Evolutionary conservation across 2,888 invertebrate species (phyloP).

Genomic region (Brachypalpus laphriformis): DNA sequence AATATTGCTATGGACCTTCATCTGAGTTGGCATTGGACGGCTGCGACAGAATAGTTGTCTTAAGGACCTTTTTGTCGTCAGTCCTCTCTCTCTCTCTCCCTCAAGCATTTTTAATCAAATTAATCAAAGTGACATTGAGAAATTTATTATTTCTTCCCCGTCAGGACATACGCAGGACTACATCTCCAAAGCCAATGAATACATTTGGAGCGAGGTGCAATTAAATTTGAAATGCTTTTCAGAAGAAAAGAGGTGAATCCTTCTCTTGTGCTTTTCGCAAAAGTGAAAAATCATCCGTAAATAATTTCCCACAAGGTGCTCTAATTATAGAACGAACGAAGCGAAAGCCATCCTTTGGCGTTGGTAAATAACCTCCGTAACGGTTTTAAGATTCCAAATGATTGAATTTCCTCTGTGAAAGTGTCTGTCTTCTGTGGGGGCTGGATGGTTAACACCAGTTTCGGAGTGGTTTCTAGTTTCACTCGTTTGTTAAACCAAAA

Average conservation of each 20-base stretch:
- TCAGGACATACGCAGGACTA: background rate
- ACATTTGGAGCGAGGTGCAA: slow-evolving; percentile 18
- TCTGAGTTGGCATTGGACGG: slow-evolving; percentile 2
- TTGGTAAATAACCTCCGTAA: slow-evolving; percentile 37
- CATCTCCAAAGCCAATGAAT: background rate
- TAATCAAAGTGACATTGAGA: slow-evolving; percentile 64
- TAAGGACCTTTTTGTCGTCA: slow-evolving; percentile 11
- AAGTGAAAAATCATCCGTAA: slow-evolving; percentile 57
- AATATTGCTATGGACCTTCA: slow-evolving; percentile 25
- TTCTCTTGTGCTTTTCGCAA: background rate
- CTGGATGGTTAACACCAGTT: slow-evolving; percentile 8
- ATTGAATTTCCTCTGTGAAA: slow-evolving; percentile 2
- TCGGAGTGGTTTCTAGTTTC: slow-evolving; percentile 41
- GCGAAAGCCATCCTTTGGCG: slow-evolving; percentile 1
- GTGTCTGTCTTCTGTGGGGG: background rate
- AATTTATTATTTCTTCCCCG: slow-evolving; percentile 43
- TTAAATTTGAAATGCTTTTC: slow-evolving; percentile 27
- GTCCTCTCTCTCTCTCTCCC: background rate
- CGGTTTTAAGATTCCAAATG: slow-evolving; percentile 11
- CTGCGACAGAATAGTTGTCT: too few species aligned
- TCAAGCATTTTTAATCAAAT: slow-evolving; percentile 58
- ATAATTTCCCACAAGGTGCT: slow-evolving; percentile 49
- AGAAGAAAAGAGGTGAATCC: background rate
- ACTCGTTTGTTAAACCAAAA: slow-evolving; percentile 1
- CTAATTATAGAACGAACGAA: slow-evolving; percentile 24